Percentiles rank a stretch among this genome's conserved stretches.
These are phyloP conservation scores for Diphyllodes magnificus DNA, from an alignment of 2,113 vertebrate species.

Conservation along the genomic window DNA sequence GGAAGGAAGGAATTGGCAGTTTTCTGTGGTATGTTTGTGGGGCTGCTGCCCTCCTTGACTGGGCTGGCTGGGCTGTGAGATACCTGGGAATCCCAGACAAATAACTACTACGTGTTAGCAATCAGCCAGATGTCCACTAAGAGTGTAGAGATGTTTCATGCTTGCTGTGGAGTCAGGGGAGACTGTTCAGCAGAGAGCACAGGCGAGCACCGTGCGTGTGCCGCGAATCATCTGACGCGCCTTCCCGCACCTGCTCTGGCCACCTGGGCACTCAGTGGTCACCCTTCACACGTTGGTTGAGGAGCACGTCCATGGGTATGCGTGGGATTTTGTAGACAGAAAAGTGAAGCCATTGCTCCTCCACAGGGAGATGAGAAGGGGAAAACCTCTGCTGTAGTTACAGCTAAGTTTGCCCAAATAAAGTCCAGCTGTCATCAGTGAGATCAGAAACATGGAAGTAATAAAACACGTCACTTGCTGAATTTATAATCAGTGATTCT, in stretches of 20 bases:
- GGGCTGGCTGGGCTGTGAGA: not conserved
- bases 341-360: not conserved
- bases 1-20: not conserved
- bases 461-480: not conserved
- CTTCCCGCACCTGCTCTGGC: not conserved
- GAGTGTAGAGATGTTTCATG: not conserved
- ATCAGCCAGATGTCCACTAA: not conserved
- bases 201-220: fast-evolving
- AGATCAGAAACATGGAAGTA: not conserved
- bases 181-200: not conserved
- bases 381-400: not conserved
- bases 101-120: not conserved
- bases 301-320: fast-evolving
- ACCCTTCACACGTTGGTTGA: not conserved
- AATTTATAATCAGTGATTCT: not conserved
- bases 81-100: not conserved
- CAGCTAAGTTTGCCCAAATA: not conserved
- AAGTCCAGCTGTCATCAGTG: not conserved
- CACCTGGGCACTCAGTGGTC: not conserved
- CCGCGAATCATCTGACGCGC: fast-evolving
- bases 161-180: not conserved
- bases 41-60: not conserved
- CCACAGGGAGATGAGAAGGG: not conserved
- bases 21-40: not conserved
- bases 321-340: not conserved